These are phyloP conservation scores for Lonchura striata DNA, from an alignment of 2,113 vertebrate species.

Conservation along the genomic window DNA sequence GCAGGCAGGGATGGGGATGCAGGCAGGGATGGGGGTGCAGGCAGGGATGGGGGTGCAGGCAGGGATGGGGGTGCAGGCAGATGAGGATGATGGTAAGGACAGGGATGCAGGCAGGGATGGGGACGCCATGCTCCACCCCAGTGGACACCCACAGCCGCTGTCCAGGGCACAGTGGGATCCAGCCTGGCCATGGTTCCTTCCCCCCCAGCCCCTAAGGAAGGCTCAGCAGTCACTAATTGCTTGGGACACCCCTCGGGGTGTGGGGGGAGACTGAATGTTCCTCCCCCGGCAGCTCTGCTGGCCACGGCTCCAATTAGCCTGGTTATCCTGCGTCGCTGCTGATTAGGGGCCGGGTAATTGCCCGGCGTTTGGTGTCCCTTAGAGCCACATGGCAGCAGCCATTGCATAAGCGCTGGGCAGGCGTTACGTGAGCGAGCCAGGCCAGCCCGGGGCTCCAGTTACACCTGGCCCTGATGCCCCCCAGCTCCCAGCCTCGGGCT, in stretches of 20 bases:
- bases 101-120: fast-evolving
- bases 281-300: not conserved
- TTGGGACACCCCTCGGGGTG: not conserved
- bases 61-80: not conserved
- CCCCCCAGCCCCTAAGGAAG: not conserved
- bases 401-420: slow-evolving; percentile 1
- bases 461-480: not conserved
- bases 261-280: not conserved
- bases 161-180: not conserved
- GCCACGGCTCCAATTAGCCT: slow-evolving; percentile 31
- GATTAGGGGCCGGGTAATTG: slow-evolving; percentile 25
- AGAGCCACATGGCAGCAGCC: not conserved
- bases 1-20: not conserved
- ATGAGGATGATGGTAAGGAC: too few relatives aligned
- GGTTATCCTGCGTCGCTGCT: not conserved
- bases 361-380: not conserved
- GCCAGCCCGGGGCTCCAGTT: not conserved
- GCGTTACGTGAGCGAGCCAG: slow-evolving; percentile 13
- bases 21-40: too few relatives aligned
- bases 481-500: fast-evolving
- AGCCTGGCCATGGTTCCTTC: not conserved
- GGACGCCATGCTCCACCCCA: not conserved
- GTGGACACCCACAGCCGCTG: not conserved
- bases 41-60: fast-evolving
- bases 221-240: not conserved